These are phyloP conservation scores for Brachionus koreanus DNA, from an alignment of 1,140 invertebrate genomes.

Conservation along the genomic window DNA sequence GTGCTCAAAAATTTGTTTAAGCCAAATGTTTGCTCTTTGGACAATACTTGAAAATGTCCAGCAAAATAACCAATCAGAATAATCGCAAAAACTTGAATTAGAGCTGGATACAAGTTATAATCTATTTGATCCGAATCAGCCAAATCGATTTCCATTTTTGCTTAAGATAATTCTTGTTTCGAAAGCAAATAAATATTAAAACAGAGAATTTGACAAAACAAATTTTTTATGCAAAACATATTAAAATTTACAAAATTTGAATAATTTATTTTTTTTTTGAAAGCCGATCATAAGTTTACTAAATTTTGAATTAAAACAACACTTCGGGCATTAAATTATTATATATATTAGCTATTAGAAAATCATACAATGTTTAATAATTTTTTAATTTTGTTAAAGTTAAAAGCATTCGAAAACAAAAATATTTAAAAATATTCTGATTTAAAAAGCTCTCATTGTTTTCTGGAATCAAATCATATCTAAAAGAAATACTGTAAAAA, in stretches of 20 bases:
- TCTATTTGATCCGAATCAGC: constrained; percentile 51
- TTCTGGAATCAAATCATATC: too few relatives aligned
- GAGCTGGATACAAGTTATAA: constrained; percentile 79
- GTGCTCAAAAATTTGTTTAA: constrained; percentile 86
- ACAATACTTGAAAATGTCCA: constrained; percentile 76
- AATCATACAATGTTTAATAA: too few relatives aligned
- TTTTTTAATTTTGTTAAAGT: too few relatives aligned
- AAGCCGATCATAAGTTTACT: neutral
- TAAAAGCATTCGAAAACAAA: too few relatives aligned
- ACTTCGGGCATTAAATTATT: too few relatives aligned
- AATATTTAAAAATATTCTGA: too few relatives aligned
- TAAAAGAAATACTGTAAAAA: too few relatives aligned
- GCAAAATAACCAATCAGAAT: constrained; percentile 85
- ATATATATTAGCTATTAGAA: too few relatives aligned
- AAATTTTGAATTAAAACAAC: neutral
- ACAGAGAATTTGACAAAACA: neutral
- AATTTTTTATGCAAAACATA: too few relatives aligned
- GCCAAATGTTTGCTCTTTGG: constrained; percentile 79
- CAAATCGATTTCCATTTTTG: neutral
- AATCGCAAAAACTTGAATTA: constrained; percentile 83
- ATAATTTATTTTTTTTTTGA: too few relatives aligned
- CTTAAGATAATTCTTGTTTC: neutral
- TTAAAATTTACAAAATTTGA: too few relatives aligned
- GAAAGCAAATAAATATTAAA: neutral
- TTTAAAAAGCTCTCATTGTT: too few relatives aligned